Conservation (phyloP, 1,140 invertebrate species). For the Hormaphis cornu region DNA sequence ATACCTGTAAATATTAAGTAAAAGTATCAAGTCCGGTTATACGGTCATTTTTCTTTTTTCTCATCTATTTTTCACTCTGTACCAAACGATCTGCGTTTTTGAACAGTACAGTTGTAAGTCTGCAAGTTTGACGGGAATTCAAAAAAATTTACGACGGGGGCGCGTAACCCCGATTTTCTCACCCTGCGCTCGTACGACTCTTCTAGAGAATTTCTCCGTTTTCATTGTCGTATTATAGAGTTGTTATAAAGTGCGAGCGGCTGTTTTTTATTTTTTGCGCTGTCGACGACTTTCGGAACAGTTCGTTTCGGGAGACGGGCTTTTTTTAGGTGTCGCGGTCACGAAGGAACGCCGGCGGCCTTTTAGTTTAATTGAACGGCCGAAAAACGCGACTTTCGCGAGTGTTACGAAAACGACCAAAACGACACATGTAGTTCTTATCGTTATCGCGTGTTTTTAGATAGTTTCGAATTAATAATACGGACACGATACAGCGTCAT, state of each 20-base stretch:
- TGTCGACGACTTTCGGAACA: neutral
- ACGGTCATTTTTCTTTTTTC: too few species aligned
- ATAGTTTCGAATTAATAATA: slow-evolving; percentile 26
- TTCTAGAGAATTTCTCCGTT: too few species aligned
- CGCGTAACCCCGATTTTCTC: too few species aligned
- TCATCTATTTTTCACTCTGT: too few species aligned
- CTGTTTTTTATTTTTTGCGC: too few species aligned
- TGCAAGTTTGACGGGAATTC: too few species aligned
- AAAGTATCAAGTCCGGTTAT: too few species aligned
- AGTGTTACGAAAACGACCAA: neutral
- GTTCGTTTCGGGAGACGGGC: neutral
- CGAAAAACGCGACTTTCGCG: neutral
- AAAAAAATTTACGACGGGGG: too few species aligned
- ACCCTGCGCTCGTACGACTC: too few species aligned
- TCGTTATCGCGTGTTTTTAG: slow-evolving; percentile 29
- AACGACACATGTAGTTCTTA: slow-evolving; percentile 28
- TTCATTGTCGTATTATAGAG: neutral
- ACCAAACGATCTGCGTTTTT: too few species aligned
- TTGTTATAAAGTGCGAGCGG: neutral
- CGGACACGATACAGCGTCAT: neutral
- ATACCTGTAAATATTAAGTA: too few species aligned
- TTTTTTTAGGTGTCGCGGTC: slow-evolving; percentile 19
- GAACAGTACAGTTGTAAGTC: too few species aligned
- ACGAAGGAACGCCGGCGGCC: slow-evolving; percentile 13
- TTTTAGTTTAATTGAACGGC: slow-evolving; percentile 25